Base-by-base conservation (phyloP, 2,113 vertebrate genomes). In the Calidris pugnax region DNA sequence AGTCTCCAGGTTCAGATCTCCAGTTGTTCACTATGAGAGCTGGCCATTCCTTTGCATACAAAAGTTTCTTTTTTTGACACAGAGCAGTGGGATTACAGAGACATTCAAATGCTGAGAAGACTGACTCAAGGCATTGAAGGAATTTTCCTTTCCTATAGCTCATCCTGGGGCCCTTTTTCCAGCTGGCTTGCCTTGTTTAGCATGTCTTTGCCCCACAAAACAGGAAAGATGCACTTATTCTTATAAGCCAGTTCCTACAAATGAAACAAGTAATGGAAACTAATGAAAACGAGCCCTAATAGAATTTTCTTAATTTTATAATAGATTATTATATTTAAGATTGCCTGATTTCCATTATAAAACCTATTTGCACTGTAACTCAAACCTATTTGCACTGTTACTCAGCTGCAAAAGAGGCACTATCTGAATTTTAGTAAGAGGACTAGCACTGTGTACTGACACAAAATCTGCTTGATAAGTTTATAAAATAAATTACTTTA, bases 401-500 rank as follows among this genome's bases (percentile, higher is more conserved):
- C 57, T 59, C 67, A 15, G 3, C 47, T 64, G 74, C 84, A 33
- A 6, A 37, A 20, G 28, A 64, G 23, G 37, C 7, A 45, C 39
- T 30, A 26, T 32, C 45, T 33, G 2, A 63, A 3, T 4, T 27
- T 30, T 43, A 23, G 59, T 9, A 13, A 59, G 35, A n/a, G 41
- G 57, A 3, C 30, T 33, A 47, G n/a, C 78, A 22, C 68, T 63
- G 57, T 48, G 37, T 18, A 30, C 85, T 7, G 37, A 63, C 62
- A 28, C 2, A 3, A 6, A 39, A 77, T 4, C 1, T 53, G 81
- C 14, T 35, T 64, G 3, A 19, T 1, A 0, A n/a, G 17, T 43
- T 63, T 10, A 28, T 26, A 18, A 63, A 53, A 81, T 4, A 80
- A 60, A 81, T 51, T 12, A 72, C 6, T 33, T 66, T 12, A 3